Conservation (phyloP, 1,140 invertebrate genomes). For the Nasonia longicornis region DNA sequence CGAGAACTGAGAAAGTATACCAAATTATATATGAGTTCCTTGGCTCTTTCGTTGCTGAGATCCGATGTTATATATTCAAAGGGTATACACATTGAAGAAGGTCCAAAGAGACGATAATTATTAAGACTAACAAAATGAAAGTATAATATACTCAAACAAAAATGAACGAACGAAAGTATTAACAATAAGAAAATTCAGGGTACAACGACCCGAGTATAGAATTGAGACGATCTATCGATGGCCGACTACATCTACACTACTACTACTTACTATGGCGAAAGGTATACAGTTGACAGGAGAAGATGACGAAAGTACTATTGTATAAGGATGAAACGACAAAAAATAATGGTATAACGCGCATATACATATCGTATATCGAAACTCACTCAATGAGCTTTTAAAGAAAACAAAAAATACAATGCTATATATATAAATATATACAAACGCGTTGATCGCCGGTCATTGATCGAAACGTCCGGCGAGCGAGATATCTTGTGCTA, state of each 20-base stretch:
- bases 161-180: constrained; percentile 27
- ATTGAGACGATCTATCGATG: neutral
- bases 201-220: neutral
- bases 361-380: constrained; percentile 27
- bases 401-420: constrained; percentile 16
- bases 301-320: neutral
- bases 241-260: neutral
- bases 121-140: constrained; percentile 39
- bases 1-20: no score
- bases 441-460: neutral
- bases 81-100: neutral
- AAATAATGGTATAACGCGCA: constrained; percentile 16
- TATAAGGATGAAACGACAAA: neutral
- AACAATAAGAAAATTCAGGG: constrained; percentile 11
- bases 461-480: neutral
- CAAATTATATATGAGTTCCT: no score
- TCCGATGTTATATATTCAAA: neutral
- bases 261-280: constrained; percentile 17
- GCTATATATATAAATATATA: neutral
- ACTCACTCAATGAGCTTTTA: constrained; percentile 40
- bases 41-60: no score
- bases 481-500: constrained; percentile 12
- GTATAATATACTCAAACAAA: neutral
- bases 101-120: constrained; percentile 22
- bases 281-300: neutral